phyloP scores from a whole-genome alignment of 2,888 invertebrate species.

The Platerodrilus igneus region DNA sequence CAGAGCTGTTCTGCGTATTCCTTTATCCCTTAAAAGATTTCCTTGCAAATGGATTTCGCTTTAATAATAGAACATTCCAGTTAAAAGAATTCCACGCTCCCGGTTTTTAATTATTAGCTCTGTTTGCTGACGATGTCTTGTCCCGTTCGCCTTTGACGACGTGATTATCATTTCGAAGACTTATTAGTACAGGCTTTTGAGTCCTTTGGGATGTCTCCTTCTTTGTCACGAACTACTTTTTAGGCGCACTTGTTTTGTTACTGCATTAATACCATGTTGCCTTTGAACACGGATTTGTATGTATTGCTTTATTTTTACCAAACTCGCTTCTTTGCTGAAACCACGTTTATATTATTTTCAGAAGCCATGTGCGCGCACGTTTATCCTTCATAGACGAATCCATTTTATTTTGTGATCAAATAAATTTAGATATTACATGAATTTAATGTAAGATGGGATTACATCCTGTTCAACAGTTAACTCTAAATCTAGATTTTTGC shows the following conservation, averaged over 20 bases:
- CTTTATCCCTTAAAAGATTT: conserved; percentile 13
- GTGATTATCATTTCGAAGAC: conserved; percentile 39
- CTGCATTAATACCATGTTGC: too few relatives aligned
- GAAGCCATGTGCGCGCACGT: too few relatives aligned
- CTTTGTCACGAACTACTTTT: conserved; percentile 23
- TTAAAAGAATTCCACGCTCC: conserved; percentile 19
- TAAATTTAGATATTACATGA: too few relatives aligned
- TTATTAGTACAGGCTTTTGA: conserved; percentile 32
- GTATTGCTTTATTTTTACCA: too few relatives aligned
- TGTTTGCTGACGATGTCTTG: conserved; percentile 34
- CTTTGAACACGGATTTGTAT: too few relatives aligned
- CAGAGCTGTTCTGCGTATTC: conserved; percentile 14
- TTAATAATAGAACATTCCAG: conserved; percentile 13
- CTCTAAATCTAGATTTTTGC: too few relatives aligned
- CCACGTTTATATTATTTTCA: too few relatives aligned
- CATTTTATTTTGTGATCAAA: too few relatives aligned
- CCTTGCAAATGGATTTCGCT: conserved; percentile 21
- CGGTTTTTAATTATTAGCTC: conserved; percentile 35
- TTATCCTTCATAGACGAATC: too few relatives aligned
- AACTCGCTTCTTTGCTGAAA: too few relatives aligned
- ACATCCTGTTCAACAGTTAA: too few relatives aligned
- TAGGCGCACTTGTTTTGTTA: conserved; percentile 19
- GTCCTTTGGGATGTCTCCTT: conserved; percentile 29
- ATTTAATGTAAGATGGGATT: too few relatives aligned
- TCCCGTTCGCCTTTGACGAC: conserved; percentile 35